Evolutionary conservation across 2,888 invertebrate genomes (phyloP), one percentile per base, ranked within the genome.

Genomic region (Carterocephalus palaemon): DNA sequence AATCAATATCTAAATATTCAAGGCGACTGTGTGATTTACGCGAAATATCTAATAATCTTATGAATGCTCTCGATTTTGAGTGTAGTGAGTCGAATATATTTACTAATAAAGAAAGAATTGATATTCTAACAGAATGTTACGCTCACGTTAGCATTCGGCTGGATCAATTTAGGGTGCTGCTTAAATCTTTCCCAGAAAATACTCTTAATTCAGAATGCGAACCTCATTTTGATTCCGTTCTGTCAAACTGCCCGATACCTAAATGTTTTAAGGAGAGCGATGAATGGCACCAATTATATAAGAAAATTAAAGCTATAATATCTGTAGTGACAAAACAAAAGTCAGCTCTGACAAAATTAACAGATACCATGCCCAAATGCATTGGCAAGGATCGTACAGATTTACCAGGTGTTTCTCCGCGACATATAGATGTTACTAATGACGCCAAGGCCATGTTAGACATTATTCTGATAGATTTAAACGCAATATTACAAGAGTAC

Each of bases 141-240:
- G 84, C 88, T 1, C 84, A 88, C 40, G 63, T 84, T 4, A 70
- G 83, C 23, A 80, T 90, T 43, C 80, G 90, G 5, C 73, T 94
- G 13, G 90, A 92, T 52, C 95, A 96, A 64, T 90, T 92, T 57
- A 75, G 84, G 45, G 70, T 93, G 1, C 75, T 95, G 10, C 65
- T 95, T 0, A 88, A 91, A 58, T 90, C 83, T 0, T 70, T 74
- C 19, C 87, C 87, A 9, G 79, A 78, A 52, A 62, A 66, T 48
- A 59, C 51, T 2, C 13, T 75, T 0, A 54, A 57, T 23, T 46
- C 62, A 1, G 62, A 66, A 46, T 56, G 54, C 2, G 76, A 76
- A 50, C 76, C 79, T 2, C 60, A 81, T 36, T 86, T 88, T 22
- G 88, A 88, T 50, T 43, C 51, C 2, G 62, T 77, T 2, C 34